Conservation (phyloP, 2,797 vertebrate species). For the Harpagifer antarcticus region DNA sequence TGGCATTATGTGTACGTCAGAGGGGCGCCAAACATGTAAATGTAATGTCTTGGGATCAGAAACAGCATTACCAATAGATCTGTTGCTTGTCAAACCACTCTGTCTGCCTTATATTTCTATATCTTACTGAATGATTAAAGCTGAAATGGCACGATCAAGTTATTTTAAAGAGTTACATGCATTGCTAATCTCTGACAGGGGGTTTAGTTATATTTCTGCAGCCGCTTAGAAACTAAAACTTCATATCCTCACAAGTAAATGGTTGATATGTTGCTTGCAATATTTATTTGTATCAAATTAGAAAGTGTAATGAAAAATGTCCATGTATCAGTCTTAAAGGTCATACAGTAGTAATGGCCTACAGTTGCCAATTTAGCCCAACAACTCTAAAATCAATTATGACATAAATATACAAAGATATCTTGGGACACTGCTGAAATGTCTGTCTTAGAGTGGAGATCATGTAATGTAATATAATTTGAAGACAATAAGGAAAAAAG, state of each 20-base stretch:
- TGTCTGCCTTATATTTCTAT: slow-evolving; percentile 33
- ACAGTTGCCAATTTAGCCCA: not conserved
- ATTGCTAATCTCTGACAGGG: not conserved
- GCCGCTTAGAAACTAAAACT: not conserved
- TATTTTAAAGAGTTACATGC: slow-evolving; percentile 10
- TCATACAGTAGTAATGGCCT: slow-evolving; percentile 1
- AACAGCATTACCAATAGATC: slow-evolving; percentile 53
- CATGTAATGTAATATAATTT: slow-evolving; percentile 21
- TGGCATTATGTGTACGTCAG: slow-evolving; percentile 9
- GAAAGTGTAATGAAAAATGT: not conserved
- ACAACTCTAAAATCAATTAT: too few species aligned
- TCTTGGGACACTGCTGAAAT: slow-evolving; percentile 8
- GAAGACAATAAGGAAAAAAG: slow-evolving; percentile 12
- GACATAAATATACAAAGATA: too few species aligned
- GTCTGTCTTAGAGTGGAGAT: slow-evolving; percentile 11
- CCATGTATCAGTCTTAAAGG: not conserved
- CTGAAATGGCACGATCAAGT: slow-evolving; percentile 47
- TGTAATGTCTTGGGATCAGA: slow-evolving; percentile 50
- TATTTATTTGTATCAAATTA: not conserved
- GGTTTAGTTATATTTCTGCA: slow-evolving; percentile 1
- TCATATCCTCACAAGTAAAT: not conserved
- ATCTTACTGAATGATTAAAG: slow-evolving; percentile 35
- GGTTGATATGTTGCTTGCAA: not conserved
- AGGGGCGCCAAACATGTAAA: slow-evolving; percentile 48
- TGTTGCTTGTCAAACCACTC: slow-evolving; percentile 27